Evolutionary conservation across 2,888 invertebrate genomes (phyloP), one percentile per base, ranked within the genome.

Genomic region (Rhopalosiphum nymphaeae): DNA sequence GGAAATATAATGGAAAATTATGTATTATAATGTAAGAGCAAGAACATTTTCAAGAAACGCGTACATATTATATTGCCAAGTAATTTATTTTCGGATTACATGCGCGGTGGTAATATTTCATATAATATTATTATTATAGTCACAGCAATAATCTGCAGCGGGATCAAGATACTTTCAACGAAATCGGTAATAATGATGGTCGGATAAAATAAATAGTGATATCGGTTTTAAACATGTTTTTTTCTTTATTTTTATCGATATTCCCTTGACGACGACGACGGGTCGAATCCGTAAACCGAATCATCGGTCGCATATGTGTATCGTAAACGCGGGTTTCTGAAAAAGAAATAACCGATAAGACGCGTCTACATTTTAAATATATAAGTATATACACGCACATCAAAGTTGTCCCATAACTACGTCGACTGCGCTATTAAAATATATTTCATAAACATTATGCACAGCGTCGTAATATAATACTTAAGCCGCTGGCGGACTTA

Each of bases 11-110:
- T 78, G 78, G 78, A 78, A 78, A 78, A 78, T 78, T 36, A 78
- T 36, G 36, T 78, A 16, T 21, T 21, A 67, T 7, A 5, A 36
- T 13, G 5, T 13, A n/a, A n/a, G 2, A 36, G n/a, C 78, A 0
- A 36, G 78, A 78, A 21, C 78, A 21, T 78, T 78, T 78, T 78
- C 78, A 9, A 78, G 78, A 78, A 36, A 78, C 78, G 78, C 78
- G 78, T 42, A n/a, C 67, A n/a, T 36, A n/a, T 67, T 67, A 67
- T 67, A 42, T 78, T 36, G 78, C 78, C 78, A 78, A 78, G 36
- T 78, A 78, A 78, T 78, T 78, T 78, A 36, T 78, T 78, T 78
- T 78, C 36, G 78, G 36, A 78, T 78, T 78, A 78, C 78, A 78
- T 3, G 3, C 36, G 36, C 9, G 78, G 21, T 1, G 36, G 78